Percentiles rank a stretch among this genome's conserved stretches.
Conservation (phyloP, 2,888 invertebrate species). For the Camptogramma bilineatum region DNA sequence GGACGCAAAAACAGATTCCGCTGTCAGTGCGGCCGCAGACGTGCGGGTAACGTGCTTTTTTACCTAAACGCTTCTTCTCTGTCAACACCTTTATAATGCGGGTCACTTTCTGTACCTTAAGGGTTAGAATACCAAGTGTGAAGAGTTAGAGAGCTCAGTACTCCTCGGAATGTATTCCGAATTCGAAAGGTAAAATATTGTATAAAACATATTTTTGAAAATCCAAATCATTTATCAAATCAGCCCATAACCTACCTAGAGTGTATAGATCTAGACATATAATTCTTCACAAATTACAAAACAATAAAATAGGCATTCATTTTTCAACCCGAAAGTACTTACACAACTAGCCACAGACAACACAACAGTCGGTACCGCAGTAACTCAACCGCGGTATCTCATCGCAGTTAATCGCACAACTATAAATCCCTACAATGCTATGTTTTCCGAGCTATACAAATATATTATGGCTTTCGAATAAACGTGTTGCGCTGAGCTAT, state of each 20-base stretch:
- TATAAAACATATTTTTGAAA: no score
- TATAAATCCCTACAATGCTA: conserved; percentile 71
- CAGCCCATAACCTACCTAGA: no score
- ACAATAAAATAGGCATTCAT: no score
- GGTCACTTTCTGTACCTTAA: not conserved
- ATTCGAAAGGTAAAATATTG: no score
- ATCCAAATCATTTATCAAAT: no score
- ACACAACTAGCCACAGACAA: not conserved
- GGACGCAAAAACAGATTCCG: conserved; percentile 57
- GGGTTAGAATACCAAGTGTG: no score
- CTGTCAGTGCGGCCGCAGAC: conserved; percentile 43
- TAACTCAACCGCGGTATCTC: conserved; percentile 67
- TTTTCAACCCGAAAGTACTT: not conserved
- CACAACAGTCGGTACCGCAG: conserved; percentile 27
- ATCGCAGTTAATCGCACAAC: conserved; percentile 66
- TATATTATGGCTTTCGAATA: conserved; percentile 38
- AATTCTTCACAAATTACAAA: no score
- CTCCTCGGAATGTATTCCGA: no score
- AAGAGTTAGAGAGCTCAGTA: no score
- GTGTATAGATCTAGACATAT: no score
- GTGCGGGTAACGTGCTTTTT: conserved; percentile 26
- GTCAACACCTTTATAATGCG: not conserved
- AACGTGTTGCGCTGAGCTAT: conserved; percentile 36
- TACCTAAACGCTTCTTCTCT: not conserved
- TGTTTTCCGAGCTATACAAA: conserved; percentile 62